A percentile compares a stretch with the other conserved stretches of the same genome.
These are phyloP conservation scores for Alsophila aescularia DNA, from an alignment of 2,888 invertebrate genomes.

Conservation along the genomic window DNA sequence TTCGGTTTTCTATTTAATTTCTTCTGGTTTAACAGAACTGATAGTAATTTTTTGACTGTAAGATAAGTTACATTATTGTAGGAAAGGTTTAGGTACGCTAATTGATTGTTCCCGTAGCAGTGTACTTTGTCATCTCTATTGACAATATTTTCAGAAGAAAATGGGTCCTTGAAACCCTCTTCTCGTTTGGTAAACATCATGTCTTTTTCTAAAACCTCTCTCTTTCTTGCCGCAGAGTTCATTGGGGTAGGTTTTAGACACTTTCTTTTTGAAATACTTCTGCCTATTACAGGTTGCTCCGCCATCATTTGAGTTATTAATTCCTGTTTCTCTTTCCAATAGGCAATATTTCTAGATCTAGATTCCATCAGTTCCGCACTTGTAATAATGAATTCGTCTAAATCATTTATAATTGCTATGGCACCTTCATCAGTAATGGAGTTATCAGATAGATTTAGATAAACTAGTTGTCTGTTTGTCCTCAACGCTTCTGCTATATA, in stretches of 20 bases:
- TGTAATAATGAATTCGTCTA: slow-evolving; percentile 1
- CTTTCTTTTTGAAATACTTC: background rate
- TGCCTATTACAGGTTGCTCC: background rate
- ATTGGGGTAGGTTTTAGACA: background rate
- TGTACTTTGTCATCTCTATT: background rate
- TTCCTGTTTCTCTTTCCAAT: background rate
- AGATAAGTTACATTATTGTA: slow-evolving; percentile 9
- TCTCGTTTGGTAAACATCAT: background rate
- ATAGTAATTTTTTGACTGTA: background rate
- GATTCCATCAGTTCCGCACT: background rate
- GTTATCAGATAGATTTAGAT: slow-evolving; percentile 17
- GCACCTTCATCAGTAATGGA: slow-evolving; percentile 12
- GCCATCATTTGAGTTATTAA: background rate
- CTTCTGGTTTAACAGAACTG: slow-evolving; percentile 4
- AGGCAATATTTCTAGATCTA: background rate
- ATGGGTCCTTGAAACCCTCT: background rate
- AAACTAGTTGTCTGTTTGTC: slow-evolving; percentile 20
- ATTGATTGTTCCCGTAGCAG: slow-evolving; percentile 10
- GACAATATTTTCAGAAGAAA: background rate
- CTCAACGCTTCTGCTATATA: slow-evolving; percentile 50
- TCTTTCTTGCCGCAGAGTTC: background rate
- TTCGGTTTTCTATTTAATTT: background rate
- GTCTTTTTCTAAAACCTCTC: background rate
- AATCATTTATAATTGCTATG: background rate
- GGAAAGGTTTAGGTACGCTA: slow-evolving; percentile 9